phyloP scores from a whole-genome alignment of 1,140 invertebrate genomes.

The Pseudobourletiella spinata region DNA sequence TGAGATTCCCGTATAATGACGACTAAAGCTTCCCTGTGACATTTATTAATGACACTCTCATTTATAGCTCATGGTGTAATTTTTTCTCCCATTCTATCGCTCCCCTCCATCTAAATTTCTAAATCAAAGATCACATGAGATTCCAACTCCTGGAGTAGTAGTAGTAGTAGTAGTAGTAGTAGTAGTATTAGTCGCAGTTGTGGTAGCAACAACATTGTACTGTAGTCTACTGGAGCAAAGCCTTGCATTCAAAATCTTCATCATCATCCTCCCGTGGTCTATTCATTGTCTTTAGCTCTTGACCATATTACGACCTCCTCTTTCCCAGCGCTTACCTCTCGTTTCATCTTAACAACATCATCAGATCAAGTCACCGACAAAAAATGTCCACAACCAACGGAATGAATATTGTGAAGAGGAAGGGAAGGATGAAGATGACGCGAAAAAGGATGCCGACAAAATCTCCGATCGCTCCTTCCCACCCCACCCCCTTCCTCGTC shows the following conservation, averaged over 20 bases:
- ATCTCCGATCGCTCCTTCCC: no score
- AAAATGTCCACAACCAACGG: no score
- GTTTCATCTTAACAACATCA: slow-evolving; percentile 6
- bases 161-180: no score
- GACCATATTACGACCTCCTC: background rate
- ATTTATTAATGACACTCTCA: slow-evolving; percentile 33
- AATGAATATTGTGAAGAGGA: no score
- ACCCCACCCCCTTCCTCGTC: no score
- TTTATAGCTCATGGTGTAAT: slow-evolving; percentile 24
- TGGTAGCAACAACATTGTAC: no score
- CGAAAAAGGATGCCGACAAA: no score
- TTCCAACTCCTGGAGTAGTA: no score
- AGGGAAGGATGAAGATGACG: no score
- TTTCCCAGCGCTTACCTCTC: background rate
- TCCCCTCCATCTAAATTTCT: slow-evolving; percentile 31
- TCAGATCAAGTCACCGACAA: slow-evolving; percentile 18
- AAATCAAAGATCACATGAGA: slow-evolving; percentile 25
- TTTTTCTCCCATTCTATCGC: slow-evolving; percentile 26
- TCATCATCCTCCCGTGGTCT: background rate
- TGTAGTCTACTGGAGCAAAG: background rate
- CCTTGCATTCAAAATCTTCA: slow-evolving; percentile 12
- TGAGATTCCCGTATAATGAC: no score
- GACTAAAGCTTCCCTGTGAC: slow-evolving; percentile 19
- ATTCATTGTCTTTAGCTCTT: background rate
- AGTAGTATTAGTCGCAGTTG: no score